Conservation (phyloP, 2,113 vertebrate genomes). For the Onychostoma macrolepis region DNA sequence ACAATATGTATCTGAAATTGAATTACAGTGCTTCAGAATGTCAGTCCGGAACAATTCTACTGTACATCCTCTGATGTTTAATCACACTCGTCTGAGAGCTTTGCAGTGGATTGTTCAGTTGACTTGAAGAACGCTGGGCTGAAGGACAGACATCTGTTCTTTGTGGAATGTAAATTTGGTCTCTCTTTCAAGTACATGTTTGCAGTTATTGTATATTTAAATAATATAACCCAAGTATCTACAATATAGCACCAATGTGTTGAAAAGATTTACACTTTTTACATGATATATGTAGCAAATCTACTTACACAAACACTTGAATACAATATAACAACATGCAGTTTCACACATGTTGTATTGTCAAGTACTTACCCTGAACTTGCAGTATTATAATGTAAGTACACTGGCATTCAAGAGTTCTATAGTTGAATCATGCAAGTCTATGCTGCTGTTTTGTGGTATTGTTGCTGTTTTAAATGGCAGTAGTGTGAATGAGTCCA, state of each 20-base stretch:
- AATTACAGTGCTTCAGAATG: not conserved
- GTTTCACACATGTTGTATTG: not conserved
- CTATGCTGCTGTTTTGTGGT: not conserved
- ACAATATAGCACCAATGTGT: slow-evolving; percentile 20
- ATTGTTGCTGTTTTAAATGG: not conserved
- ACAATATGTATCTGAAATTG: not conserved
- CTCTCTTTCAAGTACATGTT: slow-evolving; percentile 10
- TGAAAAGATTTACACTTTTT: not conserved
- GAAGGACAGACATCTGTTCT: not conserved
- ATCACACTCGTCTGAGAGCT: not conserved
- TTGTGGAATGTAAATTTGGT: slow-evolving; percentile 19
- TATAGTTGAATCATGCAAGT: not conserved
- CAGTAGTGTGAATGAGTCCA: slow-evolving; percentile 13
- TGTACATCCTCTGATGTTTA: not conserved
- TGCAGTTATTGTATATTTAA: slow-evolving; percentile 6
- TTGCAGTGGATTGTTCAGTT: not conserved
- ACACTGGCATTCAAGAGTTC: slow-evolving; percentile 16
- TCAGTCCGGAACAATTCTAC: not conserved
- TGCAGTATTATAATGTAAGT: not conserved
- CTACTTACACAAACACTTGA: not conserved
- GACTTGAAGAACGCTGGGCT: not conserved
- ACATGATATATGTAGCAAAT: not conserved
- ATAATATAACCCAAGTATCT: not conserved
- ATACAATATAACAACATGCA: not conserved
- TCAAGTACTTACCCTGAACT: slow-evolving; percentile 2